Base-by-base conservation (phyloP, 2,888 invertebrate genomes). In the Yponomeuta malinellus region DNA sequence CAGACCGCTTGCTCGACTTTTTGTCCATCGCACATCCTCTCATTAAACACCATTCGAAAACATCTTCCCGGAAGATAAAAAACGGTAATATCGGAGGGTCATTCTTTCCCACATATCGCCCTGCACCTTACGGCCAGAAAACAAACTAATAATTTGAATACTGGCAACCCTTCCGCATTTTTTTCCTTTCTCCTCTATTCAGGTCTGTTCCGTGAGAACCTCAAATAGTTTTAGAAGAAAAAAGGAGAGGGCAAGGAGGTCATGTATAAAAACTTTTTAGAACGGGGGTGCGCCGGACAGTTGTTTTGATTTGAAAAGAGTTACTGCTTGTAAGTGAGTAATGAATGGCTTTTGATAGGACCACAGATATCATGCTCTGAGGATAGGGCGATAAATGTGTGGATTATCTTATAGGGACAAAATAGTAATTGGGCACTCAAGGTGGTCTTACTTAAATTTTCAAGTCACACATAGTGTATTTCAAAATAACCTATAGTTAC, bases 111-210 rank as follows among this genome's bases (percentile, higher is more conserved):
- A 91, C 90, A 84, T 78, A 59, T 59, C 52, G 76, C 74, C 80
- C 10, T 37, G 82, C 87, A 89, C 89, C 88, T 88, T 86, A 88
- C 84, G 81, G 78, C 76, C 80, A 77, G 80, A 84, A 89, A 87
- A 88, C 88, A 87, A 88, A 88, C 86, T 87, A 86, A 85, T 88
- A 86, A 86, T 87, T 90, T 88, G 78, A 85, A 84, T 86, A 83
- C 86, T 83, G 82, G 81, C 83, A 91, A 90, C 90, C 90, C 90
- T 91, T 91, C 90, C 90, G 88, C 79, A 83, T 88, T 90, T 90
- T 89, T 89, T 82, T 59, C 23, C 74, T 77, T 75, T 77, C 74
- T 72, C 81, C 87, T 86, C 87, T 86, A 87, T 89, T 87, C 85
- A 88, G 82, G 52, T 80, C 85, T 89, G 88, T 86, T 88, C 89